Evolutionary conservation across 1,140 invertebrate species (phyloP).

Genomic region (Anoplolepis gracilipes): DNA sequence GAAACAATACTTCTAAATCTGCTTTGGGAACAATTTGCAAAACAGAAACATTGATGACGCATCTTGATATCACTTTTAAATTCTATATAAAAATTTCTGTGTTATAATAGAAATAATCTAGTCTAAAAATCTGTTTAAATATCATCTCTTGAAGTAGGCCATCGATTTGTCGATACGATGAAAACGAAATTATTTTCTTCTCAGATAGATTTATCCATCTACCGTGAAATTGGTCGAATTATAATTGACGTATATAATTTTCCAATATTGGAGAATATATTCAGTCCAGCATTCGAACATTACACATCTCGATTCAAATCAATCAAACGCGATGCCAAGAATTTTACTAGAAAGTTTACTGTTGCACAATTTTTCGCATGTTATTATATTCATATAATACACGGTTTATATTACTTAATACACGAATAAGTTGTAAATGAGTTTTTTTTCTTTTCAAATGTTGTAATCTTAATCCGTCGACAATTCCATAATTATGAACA

Average conservation of each 20-base stretch:
- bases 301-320: neutral
- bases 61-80: neutral
- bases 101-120: slow-evolving; percentile 1
- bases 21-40: neutral
- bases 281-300: neutral
- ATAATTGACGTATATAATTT: neutral
- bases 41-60: neutral
- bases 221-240: neutral
- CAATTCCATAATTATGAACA: neutral
- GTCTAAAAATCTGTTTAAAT: neutral
- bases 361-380: slow-evolving; percentile 16
- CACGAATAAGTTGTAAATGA: slow-evolving; percentile 6
- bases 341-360: slow-evolving; percentile 33
- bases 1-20: neutral
- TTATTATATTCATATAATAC: neutral
- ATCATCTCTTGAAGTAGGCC: neutral
- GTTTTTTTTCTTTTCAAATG: neutral
- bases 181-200: slow-evolving; percentile 26
- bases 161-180: slow-evolving; percentile 22
- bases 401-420: slow-evolving; percentile 8
- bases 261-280: neutral
- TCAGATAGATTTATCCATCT: neutral
- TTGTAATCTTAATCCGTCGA: neutral
- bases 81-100: neutral
- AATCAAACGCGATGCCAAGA: neutral